These are phyloP conservation scores for Alcedo atthis DNA, from an alignment of 2,797 vertebrate species.

Conservation along the genomic window DNA sequence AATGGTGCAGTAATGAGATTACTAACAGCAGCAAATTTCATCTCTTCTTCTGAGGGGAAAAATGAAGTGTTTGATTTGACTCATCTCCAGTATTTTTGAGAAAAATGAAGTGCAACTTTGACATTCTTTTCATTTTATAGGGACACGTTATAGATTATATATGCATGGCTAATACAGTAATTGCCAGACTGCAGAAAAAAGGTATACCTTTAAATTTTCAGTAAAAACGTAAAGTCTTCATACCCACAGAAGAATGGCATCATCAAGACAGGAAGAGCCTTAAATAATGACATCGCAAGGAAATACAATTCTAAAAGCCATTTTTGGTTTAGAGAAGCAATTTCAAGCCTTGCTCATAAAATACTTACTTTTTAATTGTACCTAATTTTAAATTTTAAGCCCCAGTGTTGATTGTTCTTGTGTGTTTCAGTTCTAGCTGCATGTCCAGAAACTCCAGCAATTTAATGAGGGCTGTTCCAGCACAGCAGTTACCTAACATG, in stretches of 20 bases:
- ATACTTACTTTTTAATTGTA: not conserved
- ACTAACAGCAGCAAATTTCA: constrained; percentile 15
- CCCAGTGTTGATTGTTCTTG: not conserved
- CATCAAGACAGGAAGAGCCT: not conserved
- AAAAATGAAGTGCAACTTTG: not conserved
- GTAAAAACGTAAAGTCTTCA: not conserved
- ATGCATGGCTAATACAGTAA: not conserved
- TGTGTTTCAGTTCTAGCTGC: not conserved
- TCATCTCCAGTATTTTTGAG: not conserved
- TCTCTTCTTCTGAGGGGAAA: not conserved
- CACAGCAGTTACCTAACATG: not conserved
- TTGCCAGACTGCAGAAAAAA: not conserved
- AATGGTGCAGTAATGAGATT: constrained; percentile 19
- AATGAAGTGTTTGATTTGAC: not conserved
- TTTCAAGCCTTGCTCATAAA: not conserved
- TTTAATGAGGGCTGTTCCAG: not conserved
- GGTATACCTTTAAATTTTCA: not conserved
- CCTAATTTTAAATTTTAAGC: not conserved
- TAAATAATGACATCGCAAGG: not conserved
- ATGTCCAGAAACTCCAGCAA: not conserved
- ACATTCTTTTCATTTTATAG: not conserved
- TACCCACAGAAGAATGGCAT: not conserved
- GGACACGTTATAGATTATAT: not conserved
- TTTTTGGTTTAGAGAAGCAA: not conserved
- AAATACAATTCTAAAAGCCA: not conserved